Evolutionary conservation across 2,113 vertebrate genomes (phyloP), one percentile per base, ranked within the genome.

Genomic region (Gavia stellata): DNA sequence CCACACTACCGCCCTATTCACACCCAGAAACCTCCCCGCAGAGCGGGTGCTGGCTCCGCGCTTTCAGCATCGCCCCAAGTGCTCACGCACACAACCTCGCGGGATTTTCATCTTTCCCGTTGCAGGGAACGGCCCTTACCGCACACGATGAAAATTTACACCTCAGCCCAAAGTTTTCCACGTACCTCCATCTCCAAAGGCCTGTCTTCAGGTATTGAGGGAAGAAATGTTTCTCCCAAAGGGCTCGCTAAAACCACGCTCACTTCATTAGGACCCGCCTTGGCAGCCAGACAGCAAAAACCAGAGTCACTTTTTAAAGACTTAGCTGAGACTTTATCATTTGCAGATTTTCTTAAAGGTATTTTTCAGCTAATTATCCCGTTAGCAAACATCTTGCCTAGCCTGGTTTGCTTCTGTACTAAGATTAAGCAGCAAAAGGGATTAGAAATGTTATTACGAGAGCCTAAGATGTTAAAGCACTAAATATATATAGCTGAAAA

Each of bases 1-100:
- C 31, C 5, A 3, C 42, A 3, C 17, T 3, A 25, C 47, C 1
- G 2, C 62, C 34, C 29, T 6, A 1, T 0, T 16, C 40, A 2
- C 10, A 7, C n/a, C 11, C 38, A 20, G 29, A 31, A 50, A 7
- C 33, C 29, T 50, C 52, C 36, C 49, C 2, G 5, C 17, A 5
- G n/a, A 7, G 79, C 9, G 0, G 31, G 25, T 8, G 15, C 50
- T 4, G 4, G 52, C 45, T 11, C 53, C 1, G 1, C 1, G 9
- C 50, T 9, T 3, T 13, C 11, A 1, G 44, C 49, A 21, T 4
- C 0, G 1, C n/a, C 58, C 17, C 1, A 19, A 16, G 4, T 3
- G 17, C 59, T 78, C 49, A 4, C 18, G 4, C 42, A 4, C 6
- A 4, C 19, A 56, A 9, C 40, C 42, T 8, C 4, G 0, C 14